Conservation (phyloP, 2,888 invertebrate species). For the Graphium colonna region DNA sequence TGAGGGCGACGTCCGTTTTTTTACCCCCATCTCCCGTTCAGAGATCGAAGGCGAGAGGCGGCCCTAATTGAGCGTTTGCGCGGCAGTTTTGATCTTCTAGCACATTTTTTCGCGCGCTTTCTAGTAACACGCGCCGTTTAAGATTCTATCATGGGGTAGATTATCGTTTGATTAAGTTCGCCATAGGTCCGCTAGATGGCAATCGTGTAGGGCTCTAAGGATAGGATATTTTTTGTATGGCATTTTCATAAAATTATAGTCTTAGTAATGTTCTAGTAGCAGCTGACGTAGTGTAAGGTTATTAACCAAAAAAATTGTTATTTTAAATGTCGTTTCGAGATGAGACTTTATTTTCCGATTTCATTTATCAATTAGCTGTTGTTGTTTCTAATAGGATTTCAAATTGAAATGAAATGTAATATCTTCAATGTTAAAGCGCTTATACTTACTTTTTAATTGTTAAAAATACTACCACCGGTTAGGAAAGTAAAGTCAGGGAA, state of each 20-base stretch:
- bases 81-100: constrained; percentile 51
- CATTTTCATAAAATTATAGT: neutral
- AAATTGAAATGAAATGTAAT: too few relatives aligned
- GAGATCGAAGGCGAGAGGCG: constrained; percentile 39
- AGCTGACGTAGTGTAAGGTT: too few relatives aligned
- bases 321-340: neutral
- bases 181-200: neutral
- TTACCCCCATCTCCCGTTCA: constrained; percentile 28
- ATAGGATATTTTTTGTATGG: neutral
- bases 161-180: constrained; percentile 23
- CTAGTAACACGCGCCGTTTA: constrained; percentile 30
- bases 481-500: too few relatives aligned
- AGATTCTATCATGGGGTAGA: constrained; percentile 21
- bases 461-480: too few relatives aligned
- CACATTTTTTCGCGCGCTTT: constrained; percentile 34
- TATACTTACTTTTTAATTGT: too few relatives aligned
- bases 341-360: neutral
- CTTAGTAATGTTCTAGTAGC: neutral
- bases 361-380: too few relatives aligned
- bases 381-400: too few relatives aligned
- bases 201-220: neutral
- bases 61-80: constrained; percentile 50
- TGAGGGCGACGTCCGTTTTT: constrained; percentile 29
- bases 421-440: too few relatives aligned
- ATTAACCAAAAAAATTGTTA: neutral